phyloP scores from a whole-genome alignment of 2,888 invertebrate genomes.

The Aproaerema taeniolella region DNA sequence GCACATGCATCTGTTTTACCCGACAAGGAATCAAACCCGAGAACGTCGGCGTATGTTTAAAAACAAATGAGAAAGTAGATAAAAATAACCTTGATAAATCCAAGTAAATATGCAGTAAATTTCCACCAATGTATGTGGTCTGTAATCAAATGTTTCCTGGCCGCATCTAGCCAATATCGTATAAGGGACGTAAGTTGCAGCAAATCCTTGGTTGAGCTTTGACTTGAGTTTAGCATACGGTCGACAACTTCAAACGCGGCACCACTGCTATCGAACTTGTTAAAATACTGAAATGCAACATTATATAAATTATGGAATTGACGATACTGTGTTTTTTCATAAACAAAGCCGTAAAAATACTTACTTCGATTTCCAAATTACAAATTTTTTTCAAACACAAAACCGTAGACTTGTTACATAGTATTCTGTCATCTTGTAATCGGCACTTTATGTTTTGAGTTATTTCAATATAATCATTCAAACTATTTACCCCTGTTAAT shows the following conservation, averaged over 20 bases:
- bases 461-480: conserved; percentile 41
- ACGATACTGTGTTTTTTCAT: neutral
- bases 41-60: too few species aligned
- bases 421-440: conserved; percentile 31
- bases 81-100: conserved; percentile 47
- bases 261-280: conserved; percentile 47
- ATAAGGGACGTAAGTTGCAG: too few species aligned
- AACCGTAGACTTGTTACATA: conserved; percentile 46
- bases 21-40: too few species aligned
- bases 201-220: conserved; percentile 48
- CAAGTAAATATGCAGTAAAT: conserved; percentile 42
- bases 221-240: conserved; percentile 36
- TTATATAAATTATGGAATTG: neutral
- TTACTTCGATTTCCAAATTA: conserved; percentile 53
- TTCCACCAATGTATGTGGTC: conserved; percentile 50
- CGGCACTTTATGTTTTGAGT: conserved; percentile 36
- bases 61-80: too few species aligned
- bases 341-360: conserved; percentile 10
- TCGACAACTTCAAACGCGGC: conserved; percentile 45
- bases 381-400: conserved; percentile 46
- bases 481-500: conserved; percentile 35
- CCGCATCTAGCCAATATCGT: conserved; percentile 53
- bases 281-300: conserved; percentile 44
- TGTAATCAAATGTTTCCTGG: conserved; percentile 43
- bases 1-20: too few species aligned